These are phyloP conservation scores for Strigops habroptila DNA, from an alignment of 2,113 vertebrate species.

Conservation along the genomic window DNA sequence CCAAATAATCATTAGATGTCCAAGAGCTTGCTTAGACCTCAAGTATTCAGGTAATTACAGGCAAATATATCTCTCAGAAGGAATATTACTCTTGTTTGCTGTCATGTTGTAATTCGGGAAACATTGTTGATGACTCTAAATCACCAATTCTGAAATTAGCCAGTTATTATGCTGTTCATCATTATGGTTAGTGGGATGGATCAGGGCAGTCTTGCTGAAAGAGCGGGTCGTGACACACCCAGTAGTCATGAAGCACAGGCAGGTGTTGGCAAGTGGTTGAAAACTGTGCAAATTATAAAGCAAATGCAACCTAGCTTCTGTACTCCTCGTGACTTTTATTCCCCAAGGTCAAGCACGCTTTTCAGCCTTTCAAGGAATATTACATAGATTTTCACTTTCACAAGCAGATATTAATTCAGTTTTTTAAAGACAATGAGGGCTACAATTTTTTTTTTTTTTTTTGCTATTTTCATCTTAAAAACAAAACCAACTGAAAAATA, in stretches of 20 bases:
- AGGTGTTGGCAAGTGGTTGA: background rate
- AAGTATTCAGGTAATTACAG: background rate
- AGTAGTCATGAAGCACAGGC: background rate
- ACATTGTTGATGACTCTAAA: background rate
- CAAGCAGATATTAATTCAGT: background rate
- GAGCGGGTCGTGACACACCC: background rate
- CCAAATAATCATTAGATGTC: background rate
- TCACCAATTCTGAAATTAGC: background rate
- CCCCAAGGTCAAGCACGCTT: background rate
- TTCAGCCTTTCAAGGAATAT: background rate
- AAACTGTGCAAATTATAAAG: constrained; percentile 11
- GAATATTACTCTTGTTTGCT: background rate
- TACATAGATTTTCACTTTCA: background rate
- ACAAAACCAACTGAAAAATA: background rate
- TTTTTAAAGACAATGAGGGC: background rate
- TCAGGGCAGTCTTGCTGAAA: background rate
- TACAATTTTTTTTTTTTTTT: background rate
- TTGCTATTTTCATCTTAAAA: background rate
- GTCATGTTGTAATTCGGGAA: background rate
- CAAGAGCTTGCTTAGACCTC: background rate
- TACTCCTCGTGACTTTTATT: background rate
- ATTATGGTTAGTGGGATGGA: background rate
- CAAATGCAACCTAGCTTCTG: background rate
- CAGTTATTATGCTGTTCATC: background rate
- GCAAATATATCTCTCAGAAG: background rate